Base-by-base conservation (phyloP, 92 coral and sea anemone species). In the Diadumene lineata region DNA sequence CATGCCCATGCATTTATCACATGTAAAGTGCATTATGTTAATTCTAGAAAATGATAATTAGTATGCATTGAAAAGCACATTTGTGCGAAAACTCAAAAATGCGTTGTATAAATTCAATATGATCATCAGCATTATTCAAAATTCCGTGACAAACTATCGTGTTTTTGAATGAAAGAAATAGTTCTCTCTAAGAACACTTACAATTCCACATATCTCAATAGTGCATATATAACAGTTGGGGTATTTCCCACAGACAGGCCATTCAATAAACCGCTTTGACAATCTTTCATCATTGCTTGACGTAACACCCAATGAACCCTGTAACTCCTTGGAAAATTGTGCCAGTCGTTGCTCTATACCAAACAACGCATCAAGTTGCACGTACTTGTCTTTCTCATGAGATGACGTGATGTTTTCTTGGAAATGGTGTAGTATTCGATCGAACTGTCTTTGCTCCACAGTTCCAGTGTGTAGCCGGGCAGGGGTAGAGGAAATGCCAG, bases 161-260 rank as follows among this genome's bases (percentile, higher is more conserved):
- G n/a, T n/a, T n/a, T n/a, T n/a, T n/a, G n/a, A n/a, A n/a, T n/a
- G n/a, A n/a, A n/a, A n/a, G n/a, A n/a, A n/a, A n/a, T n/a, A n/a
- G n/a, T n/a, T n/a, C n/a, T n/a, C n/a, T n/a, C n/a, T n/a, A n/a
- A 7, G 7, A 23, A 32, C 10, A 72, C 77, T 72, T 72, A 72
- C 77, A 38, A 85, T 34, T 66, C 73, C 78, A 50, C 34, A 63
- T 8, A 72, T 43, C 73, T 85, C 85, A 61, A 85, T 80, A 51
- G 32, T 79, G 70, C 94, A 89, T 19, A 89, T 85, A 24, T 81
- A 65, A 64, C 94, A 89, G 50, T 68, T 56, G 0, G 94, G 94
- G 38, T 89, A 89, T n/a, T 82, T 86, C 30, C 73, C 66, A 73
- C 94, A 89, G 0, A 89, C 94, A 0, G 94, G 94, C 87, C 85